These are phyloP conservation scores for Eupithecia abbreviata DNA, from an alignment of 2,888 invertebrate genomes.

Conservation along the genomic window DNA sequence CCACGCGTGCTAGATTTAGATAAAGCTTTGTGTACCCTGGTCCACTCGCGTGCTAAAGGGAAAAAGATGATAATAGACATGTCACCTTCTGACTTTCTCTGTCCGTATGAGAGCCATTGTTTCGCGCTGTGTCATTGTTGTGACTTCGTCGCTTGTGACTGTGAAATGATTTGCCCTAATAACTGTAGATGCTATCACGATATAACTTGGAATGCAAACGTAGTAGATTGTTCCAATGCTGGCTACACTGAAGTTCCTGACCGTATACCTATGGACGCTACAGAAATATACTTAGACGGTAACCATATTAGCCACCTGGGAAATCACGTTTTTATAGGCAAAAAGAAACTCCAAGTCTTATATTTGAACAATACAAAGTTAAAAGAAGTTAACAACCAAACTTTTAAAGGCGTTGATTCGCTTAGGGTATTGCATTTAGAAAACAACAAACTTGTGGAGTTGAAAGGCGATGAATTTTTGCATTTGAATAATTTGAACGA, in stretches of 20 bases:
- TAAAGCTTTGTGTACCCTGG: slow-evolving; percentile 89
- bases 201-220: slow-evolving; percentile 92
- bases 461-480: slow-evolving; percentile 91
- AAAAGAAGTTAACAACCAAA: slow-evolving; percentile 89
- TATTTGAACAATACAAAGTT: slow-evolving; percentile 91
- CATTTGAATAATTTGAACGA: slow-evolving; percentile 89
- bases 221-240: slow-evolving; percentile 91
- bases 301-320: slow-evolving; percentile 90
- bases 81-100: slow-evolving; percentile 90
- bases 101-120: slow-evolving; percentile 92
- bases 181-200: slow-evolving; percentile 94
- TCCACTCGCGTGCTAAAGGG: slow-evolving; percentile 86
- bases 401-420: slow-evolving; percentile 90
- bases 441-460: slow-evolving; percentile 88
- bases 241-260: slow-evolving; percentile 89
- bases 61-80: slow-evolving; percentile 89
- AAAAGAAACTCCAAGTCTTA: slow-evolving; percentile 90
- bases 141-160: slow-evolving; percentile 95
- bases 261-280: slow-evolving; percentile 94
- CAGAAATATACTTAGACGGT: slow-evolving; percentile 93
- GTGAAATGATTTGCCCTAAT: slow-evolving; percentile 94
- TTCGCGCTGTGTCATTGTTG: slow-evolving; percentile 95
- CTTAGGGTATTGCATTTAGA: slow-evolving; percentile 90
- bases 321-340: slow-evolving; percentile 93
- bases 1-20: slow-evolving; percentile 92